phyloP scores from a whole-genome alignment of 2,888 invertebrate genomes.

The Automeris io region DNA sequence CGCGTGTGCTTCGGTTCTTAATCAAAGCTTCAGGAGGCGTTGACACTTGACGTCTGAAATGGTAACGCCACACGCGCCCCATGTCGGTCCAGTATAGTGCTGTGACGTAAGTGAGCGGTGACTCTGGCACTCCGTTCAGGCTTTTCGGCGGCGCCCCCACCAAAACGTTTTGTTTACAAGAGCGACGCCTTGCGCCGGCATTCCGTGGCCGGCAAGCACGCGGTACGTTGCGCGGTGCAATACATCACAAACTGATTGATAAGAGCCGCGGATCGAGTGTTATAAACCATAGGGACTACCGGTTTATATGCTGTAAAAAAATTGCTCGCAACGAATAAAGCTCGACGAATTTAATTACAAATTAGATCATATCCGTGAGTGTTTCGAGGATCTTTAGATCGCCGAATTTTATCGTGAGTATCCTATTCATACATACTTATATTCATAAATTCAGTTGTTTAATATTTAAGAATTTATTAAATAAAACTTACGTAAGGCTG shows the following conservation, averaged over 20 bases:
- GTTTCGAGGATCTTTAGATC: slow-evolving; percentile 39
- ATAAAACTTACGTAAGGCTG: slow-evolving; percentile 25
- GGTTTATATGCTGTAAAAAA: slow-evolving; percentile 28
- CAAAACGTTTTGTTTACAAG: slow-evolving; percentile 71
- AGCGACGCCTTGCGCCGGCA: slow-evolving; percentile 62
- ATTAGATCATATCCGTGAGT: slow-evolving; percentile 35
- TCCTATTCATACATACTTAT: slow-evolving; percentile 21
- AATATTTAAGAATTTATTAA: slow-evolving; percentile 28
- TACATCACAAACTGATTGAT: slow-evolving; percentile 29
- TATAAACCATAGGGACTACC: slow-evolving; percentile 31
- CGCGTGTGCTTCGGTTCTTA: no score
- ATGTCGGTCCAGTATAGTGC: slow-evolving; percentile 22
- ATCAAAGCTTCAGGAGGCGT: no score
- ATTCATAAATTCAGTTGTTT: neutral
- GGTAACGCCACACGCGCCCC: slow-evolving; percentile 28
- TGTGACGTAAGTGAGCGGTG: slow-evolving; percentile 70
- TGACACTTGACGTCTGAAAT: no score
- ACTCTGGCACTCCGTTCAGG: slow-evolving; percentile 52
- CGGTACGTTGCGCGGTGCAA: slow-evolving; percentile 50
- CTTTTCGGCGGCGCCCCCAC: slow-evolving; percentile 74
- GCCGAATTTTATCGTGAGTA: slow-evolving; percentile 54
- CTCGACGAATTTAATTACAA: slow-evolving; percentile 18
- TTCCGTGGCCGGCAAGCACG: slow-evolving; percentile 62
- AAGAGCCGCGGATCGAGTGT: slow-evolving; percentile 39
- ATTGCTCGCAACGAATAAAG: slow-evolving; percentile 26